Conservation (phyloP, 1,140 invertebrate species). For the Eriosoma lanigerum region DNA sequence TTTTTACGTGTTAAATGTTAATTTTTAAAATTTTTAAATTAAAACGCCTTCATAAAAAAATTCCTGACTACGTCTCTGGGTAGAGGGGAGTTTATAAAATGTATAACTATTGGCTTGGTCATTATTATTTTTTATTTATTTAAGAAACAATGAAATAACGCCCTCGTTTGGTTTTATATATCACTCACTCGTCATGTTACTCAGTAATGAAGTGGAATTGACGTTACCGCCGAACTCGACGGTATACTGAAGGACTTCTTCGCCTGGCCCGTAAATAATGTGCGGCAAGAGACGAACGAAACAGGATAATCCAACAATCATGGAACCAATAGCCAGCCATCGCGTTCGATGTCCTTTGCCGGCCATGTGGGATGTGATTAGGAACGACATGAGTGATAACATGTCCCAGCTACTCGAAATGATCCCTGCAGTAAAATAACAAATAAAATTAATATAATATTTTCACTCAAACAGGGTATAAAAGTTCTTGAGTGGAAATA, state of each 20-base stretch:
- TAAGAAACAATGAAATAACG: too few species aligned
- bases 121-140: too few species aligned
- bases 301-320: conserved; percentile 70
- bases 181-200: conserved; percentile 19
- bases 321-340: conserved; percentile 72
- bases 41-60: too few species aligned
- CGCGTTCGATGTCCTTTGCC: conserved; percentile 69
- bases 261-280: conserved; percentile 71
- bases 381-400: conserved; percentile 63
- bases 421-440: conserved; percentile 61
- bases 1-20: too few species aligned
- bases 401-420: conserved; percentile 73
- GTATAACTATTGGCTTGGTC: too few species aligned
- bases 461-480: too few species aligned
- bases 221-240: conserved; percentile 62
- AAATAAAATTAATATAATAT: too few species aligned
- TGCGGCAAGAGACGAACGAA: conserved; percentile 72
- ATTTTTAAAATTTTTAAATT: too few species aligned
- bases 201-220: not conserved
- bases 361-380: conserved; percentile 70
- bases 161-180: not conserved
- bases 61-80: too few species aligned
- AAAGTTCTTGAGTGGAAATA: too few species aligned
- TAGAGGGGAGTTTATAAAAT: too few species aligned
- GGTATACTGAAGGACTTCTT: conserved; percentile 68